A percentile compares a stretch with the other conserved stretches of the same genome.
Evolutionary conservation across 2,888 invertebrate species (phyloP).

Genomic region (Lepas anatifera): DNA sequence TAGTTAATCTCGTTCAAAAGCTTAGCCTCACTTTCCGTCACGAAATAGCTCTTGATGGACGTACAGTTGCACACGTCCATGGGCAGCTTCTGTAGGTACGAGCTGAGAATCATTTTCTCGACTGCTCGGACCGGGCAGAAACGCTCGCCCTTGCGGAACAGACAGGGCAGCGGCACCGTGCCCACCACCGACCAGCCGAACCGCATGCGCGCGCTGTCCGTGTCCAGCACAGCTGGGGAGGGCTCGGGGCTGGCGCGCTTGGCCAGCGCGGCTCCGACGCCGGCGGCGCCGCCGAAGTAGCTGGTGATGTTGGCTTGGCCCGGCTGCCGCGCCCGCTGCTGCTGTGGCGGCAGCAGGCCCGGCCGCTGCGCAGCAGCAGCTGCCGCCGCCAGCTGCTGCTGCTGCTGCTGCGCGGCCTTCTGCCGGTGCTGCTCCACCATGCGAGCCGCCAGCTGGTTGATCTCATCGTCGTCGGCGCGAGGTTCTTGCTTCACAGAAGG

Average conservation of each 20-base stretch:
- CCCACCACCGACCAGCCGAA: conserved; percentile 88
- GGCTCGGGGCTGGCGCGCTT: conserved; percentile 32
- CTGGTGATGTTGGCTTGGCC: conserved; percentile 24
- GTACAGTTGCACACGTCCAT: conserved; percentile 83
- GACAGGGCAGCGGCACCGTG: conserved; percentile 67
- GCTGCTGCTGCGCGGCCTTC: conserved; percentile 32
- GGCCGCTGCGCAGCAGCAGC: conserved; percentile 28
- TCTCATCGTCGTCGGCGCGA: conserved; percentile 69
- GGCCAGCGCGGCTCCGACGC: conserved; percentile 29
- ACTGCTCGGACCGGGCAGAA: conserved; percentile 68
- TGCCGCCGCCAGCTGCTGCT: conserved; percentile 25
- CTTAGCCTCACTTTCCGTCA: conserved; percentile 78
- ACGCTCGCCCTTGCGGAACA: conserved; percentile 48
- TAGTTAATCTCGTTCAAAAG: conserved; percentile 84
- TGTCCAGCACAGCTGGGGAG: conserved; percentile 29
- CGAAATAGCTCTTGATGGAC: conserved; percentile 82
- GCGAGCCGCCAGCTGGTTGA: conserved; percentile 70
- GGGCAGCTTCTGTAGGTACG: conserved; percentile 76
- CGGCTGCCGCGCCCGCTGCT: conserved; percentile 20
- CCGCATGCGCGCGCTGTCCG: conserved; percentile 40
- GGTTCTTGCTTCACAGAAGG: conserved; percentile 53
- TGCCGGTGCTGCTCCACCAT: conserved; percentile 72
- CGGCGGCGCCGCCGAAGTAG: conserved; percentile 22
- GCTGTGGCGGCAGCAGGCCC: conserved; percentile 35
- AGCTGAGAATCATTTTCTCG: conserved; percentile 76